A percentile compares a stretch with the other conserved stretches of the same genome.
phyloP scores from a whole-genome alignment of 2,113 vertebrate species.

The Forbesichthys agassizii region DNA sequence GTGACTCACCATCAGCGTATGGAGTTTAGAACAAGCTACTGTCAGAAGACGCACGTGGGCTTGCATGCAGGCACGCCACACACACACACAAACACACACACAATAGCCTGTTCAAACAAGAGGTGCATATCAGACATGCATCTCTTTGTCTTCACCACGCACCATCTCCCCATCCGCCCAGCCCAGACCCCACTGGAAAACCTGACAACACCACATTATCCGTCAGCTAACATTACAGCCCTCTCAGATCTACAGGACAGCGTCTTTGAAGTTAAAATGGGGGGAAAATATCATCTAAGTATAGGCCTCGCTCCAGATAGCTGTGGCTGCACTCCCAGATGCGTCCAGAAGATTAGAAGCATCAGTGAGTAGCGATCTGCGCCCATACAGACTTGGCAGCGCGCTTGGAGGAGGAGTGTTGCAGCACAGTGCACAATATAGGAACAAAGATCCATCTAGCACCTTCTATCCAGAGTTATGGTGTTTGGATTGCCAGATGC shows the following conservation, averaged over 20 bases:
- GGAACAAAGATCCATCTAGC: background rate
- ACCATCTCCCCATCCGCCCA: slow-evolving; percentile 16
- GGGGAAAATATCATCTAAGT: slow-evolving; percentile 72
- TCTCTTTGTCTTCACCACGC: slow-evolving; percentile 56
- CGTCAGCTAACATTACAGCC: slow-evolving; percentile 63
- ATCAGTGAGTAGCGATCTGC: slow-evolving; percentile 60
- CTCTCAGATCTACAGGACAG: slow-evolving; percentile 64
- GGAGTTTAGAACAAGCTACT: slow-evolving; percentile 14
- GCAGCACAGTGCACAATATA: background rate
- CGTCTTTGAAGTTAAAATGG: slow-evolving; percentile 74
- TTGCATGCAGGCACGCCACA: background rate
- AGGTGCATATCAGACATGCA: slow-evolving; percentile 41
- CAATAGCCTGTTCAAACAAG: slow-evolving; percentile 43
- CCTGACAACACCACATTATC: slow-evolving; percentile 67
- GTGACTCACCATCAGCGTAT: slow-evolving; percentile 27
- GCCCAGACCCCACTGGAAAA: slow-evolving; percentile 45
- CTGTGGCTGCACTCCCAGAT: slow-evolving; percentile 66
- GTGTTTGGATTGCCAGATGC: slow-evolving; percentile 27
- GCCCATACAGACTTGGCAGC: slow-evolving; percentile 61
- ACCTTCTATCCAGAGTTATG: slow-evolving; percentile 18
- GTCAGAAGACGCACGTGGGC: slow-evolving; percentile 2
- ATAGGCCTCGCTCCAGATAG: slow-evolving; percentile 68
- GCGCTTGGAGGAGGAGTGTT: slow-evolving; percentile 25
- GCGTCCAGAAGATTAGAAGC: slow-evolving; percentile 68
- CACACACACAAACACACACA: slow-evolving; percentile 5